Percentiles rank a stretch among this genome's conserved stretches.
Evolutionary conservation across 2,888 invertebrate genomes (phyloP).

Genomic region (Cephus runcator): DNA sequence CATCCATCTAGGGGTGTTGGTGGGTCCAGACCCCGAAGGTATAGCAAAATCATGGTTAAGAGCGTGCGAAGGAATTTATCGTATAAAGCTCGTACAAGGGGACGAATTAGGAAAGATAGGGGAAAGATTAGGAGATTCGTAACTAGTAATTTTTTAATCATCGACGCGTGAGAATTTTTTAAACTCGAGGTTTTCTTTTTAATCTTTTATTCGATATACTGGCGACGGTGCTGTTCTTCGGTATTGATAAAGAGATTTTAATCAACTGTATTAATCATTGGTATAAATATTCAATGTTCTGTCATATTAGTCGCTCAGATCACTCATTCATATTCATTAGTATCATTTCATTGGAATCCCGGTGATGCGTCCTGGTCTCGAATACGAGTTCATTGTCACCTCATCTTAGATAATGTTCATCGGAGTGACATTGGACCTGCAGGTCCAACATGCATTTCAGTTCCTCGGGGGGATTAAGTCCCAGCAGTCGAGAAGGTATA

Average conservation of each 20-base stretch:
- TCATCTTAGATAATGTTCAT: conserved; percentile 44
- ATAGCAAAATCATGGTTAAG: conserved; percentile 14
- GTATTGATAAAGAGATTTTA: neutral
- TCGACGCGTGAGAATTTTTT: neutral
- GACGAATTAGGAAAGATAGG: neutral
- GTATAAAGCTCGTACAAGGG: neutral
- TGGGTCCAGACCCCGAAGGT: conserved; percentile 80
- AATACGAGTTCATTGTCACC: conserved; percentile 20
- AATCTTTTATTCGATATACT: neutral
- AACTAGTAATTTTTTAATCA: neutral
- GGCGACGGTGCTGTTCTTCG: neutral
- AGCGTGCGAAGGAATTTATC: neutral
- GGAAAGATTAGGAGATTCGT: too few relatives aligned
- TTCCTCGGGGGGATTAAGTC: conserved; percentile 86
- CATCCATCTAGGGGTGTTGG: conserved; percentile 79
- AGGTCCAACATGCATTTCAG: conserved; percentile 94
- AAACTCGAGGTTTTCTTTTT: neutral
- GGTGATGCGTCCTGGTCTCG: neutral
- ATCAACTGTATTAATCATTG: neutral
- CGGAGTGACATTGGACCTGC: conserved; percentile 42
- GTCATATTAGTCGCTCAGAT: neutral
- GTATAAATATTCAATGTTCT: neutral
- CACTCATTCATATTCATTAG: neutral
- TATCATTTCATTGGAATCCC: neutral
- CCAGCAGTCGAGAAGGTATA: conserved; percentile 91